A percentile compares a stretch with the other conserved stretches of the same genome.
Conservation (phyloP, 2,113 vertebrate species). For the Podilymbus podiceps region DNA sequence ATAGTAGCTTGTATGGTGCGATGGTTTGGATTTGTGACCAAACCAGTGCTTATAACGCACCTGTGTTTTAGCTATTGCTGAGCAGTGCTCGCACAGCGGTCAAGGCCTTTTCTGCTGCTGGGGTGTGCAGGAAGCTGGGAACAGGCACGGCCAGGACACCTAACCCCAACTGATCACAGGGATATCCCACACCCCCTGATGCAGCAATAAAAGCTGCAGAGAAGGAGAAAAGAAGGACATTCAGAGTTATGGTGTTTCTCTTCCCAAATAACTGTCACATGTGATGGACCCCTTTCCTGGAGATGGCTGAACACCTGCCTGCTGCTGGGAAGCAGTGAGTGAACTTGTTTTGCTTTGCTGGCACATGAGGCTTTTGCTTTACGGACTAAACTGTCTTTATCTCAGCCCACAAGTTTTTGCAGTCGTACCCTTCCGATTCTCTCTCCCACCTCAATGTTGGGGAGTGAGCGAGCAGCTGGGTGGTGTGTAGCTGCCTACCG, state of each 20-base stretch:
- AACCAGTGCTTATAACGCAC: neutral
- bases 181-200: no score
- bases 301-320: neutral
- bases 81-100: neutral
- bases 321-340: rapidly evolving
- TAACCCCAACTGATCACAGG: neutral
- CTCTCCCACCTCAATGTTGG: no score
- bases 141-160: neutral
- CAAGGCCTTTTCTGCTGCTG: neutral
- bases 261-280: neutral
- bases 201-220: neutral
- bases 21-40: neutral
- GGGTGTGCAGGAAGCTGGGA: neutral
- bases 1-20: rapidly evolving
- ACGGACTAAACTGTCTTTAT: no score
- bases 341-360: neutral
- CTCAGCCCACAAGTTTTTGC: no score
- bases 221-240: neutral
- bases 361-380: neutral
- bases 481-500: neutral
- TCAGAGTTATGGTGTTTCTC: rapidly evolving
- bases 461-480: rapidly evolving
- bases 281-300: neutral
- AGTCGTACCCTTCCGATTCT: neutral
- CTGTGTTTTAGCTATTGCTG: no score